phyloP scores from a whole-genome alignment of 2,113 vertebrate species.

The Erythrocercus mccallii region DNA sequence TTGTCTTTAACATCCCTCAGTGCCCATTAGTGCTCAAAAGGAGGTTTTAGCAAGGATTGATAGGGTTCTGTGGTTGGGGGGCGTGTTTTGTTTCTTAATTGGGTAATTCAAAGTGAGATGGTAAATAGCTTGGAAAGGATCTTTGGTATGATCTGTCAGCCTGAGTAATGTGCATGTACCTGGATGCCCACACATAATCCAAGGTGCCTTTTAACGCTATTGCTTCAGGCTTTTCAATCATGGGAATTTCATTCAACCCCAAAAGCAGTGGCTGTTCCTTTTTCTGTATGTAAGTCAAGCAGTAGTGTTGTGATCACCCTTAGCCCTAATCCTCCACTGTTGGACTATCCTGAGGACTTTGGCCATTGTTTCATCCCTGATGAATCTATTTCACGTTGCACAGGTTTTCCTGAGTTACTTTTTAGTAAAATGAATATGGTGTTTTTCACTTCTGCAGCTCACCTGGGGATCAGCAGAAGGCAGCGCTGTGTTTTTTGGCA shows the following conservation, averaged over 20 bases:
- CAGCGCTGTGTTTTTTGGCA: neutral
- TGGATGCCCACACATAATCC: neutral
- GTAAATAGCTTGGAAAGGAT: neutral
- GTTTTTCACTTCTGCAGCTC: neutral
- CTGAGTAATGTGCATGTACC: neutral
- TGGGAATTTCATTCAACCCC: neutral
- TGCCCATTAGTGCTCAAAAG: neutral
- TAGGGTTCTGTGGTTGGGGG: neutral
- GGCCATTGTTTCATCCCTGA: neutral
- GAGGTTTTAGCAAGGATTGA: neutral
- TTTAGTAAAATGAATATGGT: neutral
- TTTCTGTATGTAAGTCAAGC: neutral
- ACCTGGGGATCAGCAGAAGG: neutral
- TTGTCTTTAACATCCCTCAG: neutral
- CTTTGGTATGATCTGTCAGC: neutral
- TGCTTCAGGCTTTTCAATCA: neutral
- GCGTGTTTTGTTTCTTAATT: neutral
- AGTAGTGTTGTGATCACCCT: neutral
- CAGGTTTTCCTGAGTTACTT: neutral
- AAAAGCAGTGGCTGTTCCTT: neutral
- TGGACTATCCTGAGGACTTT: neutral
- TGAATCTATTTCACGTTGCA: neutral
- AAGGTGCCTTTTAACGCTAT: neutral
- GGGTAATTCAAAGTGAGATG: neutral
- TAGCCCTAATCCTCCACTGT: accelerated